Base-by-base conservation (phyloP, 2,113 vertebrate genomes). In the Chinchilla lanigera region DNA sequence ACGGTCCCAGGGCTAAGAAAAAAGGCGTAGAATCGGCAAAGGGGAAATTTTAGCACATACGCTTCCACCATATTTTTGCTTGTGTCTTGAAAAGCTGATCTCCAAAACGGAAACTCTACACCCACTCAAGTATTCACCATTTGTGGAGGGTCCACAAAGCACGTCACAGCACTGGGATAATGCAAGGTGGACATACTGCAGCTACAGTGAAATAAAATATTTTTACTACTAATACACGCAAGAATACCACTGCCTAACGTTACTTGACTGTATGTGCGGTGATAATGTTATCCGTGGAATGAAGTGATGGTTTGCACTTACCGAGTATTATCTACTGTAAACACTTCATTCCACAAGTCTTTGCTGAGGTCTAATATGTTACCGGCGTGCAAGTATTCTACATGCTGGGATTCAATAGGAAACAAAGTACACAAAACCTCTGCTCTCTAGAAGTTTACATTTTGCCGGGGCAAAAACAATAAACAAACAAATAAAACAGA, bases 11-110 rank as follows among this genome's bases (percentile, higher is more conserved):
- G 7, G 5, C 56, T 77, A 96, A 95, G 38, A 77, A 84, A 89
- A 80, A 88, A 80, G 19, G 35, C 44, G 86, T 80, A 65, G 38
- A 78, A 82, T 58, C 16, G 44, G 91, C 65, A 30, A 71, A 47
- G 33, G 11, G 28, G 3, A 75, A 20, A 35, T 54, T n/a, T 78
- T 65, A 89, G 85, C 9, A n/a, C 44, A 56, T 50, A 44, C 75
- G 60, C 73, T 6, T 75, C 52, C 54, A 35, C 24, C 20, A 33
- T 22, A 14, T 82, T 71, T 47, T 77, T 67, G 52, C 33, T 83
- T 86, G 89, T 83, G n/a, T 95, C 67, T 67, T 92, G 47, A 85
- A 86, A 89, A 87, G 38, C 33, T 81, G 56, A 20, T 24, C 47
- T 56, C 94, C 26, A 54, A 63, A 69, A 56, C 7, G 14, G 33